phyloP scores from a whole-genome alignment of 2,888 invertebrate genomes.

The Exocentrus adspersus region DNA sequence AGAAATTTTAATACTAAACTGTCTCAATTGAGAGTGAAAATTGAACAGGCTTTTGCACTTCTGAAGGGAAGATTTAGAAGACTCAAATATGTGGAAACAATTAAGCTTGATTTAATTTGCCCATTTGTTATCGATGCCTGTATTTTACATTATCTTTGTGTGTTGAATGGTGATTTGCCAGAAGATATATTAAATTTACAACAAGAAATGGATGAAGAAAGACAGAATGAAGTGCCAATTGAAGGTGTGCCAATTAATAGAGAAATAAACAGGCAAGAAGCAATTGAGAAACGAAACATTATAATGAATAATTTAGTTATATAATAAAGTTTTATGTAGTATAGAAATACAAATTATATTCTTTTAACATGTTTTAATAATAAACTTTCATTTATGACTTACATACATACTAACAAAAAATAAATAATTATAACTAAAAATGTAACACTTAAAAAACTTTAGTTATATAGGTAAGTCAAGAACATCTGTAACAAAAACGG shows the following conservation, averaged over 20 bases:
- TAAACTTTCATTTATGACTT: background rate
- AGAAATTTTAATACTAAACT: conserved; percentile 17
- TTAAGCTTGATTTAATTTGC: conserved; percentile 2
- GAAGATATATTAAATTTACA: background rate
- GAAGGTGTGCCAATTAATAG: background rate
- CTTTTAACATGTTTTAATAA: background rate
- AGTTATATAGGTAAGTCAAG: too few species aligned
- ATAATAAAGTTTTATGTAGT: background rate
- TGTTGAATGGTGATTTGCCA: background rate
- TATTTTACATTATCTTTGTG: background rate
- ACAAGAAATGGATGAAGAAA: background rate
- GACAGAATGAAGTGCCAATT: background rate
- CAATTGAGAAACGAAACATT: background rate
- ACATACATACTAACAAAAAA: background rate
- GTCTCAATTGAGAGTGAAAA: background rate
- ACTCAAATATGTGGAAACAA: conserved; percentile 1
- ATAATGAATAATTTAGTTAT: background rate
- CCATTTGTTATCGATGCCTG: background rate
- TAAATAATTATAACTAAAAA: background rate
- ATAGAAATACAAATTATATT: background rate
- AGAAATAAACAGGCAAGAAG: background rate
- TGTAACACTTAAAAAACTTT: background rate
- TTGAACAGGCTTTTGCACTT: background rate
- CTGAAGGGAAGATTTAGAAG: conserved; percentile 1
- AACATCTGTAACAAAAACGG: too few species aligned